phyloP scores from a whole-genome alignment of 2,797 vertebrate genomes.

The Galaxias olidus region DNA sequence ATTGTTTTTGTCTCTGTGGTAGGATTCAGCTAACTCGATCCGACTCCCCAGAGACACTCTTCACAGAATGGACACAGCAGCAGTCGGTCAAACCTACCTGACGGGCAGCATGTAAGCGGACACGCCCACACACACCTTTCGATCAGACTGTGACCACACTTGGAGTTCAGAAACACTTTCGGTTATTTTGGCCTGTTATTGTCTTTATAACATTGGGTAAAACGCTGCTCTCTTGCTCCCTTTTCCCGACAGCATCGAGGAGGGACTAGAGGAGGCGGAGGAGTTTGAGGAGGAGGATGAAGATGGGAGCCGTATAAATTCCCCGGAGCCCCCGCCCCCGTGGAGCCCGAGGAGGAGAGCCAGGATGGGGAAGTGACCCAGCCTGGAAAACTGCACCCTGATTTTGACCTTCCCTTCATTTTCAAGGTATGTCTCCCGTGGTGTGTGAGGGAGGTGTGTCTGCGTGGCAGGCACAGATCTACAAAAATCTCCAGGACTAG shows the following conservation, averaged over 20 bases:
- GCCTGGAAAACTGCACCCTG: conserved; percentile 1
- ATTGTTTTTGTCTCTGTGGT: too few species aligned
- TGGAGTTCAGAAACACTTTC: too few species aligned
- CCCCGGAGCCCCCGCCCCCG: background rate
- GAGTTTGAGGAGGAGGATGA: background rate
- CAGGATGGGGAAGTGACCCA: background rate
- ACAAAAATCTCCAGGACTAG: too few species aligned
- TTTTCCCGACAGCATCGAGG: conserved; percentile 35
- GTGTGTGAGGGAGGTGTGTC: background rate
- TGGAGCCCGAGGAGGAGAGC: background rate
- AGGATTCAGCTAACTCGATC: conserved; percentile 56
- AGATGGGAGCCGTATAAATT: background rate
- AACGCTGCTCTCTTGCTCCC: background rate
- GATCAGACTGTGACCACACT: too few species aligned
- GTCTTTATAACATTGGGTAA: too few species aligned
- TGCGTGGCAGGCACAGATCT: too few species aligned
- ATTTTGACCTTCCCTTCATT: conserved; percentile 18
- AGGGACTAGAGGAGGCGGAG: background rate
- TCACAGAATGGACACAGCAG: conserved; percentile 49
- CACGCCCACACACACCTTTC: background rate
- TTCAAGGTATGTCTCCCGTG: conserved; percentile 19
- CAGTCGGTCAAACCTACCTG: conserved; percentile 39
- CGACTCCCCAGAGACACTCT: conserved; percentile 59
- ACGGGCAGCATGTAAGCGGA: conserved; percentile 36
- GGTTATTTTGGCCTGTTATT: too few species aligned